phyloP scores from a whole-genome alignment of 2,797 vertebrate species.

The Gymnopithys bicolor region DNA sequence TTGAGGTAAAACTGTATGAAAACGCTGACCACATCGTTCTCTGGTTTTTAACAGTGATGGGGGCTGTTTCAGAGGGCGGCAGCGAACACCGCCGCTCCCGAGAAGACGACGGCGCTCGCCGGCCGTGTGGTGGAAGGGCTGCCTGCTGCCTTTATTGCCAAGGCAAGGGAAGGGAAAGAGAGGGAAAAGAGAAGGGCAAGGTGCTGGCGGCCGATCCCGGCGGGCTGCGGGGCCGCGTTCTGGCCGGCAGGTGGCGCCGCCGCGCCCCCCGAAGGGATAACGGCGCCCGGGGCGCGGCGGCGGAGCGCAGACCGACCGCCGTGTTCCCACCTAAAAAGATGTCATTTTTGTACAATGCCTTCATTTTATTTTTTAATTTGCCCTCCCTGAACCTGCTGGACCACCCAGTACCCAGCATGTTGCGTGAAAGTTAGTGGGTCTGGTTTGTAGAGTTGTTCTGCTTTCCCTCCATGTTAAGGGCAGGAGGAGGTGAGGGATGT shows the following conservation, averaged over 20 bases:
- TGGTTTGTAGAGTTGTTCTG: not conserved
- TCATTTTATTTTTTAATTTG: not conserved
- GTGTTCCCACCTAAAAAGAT: rapidly evolving
- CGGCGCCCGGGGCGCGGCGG: too few relatives aligned
- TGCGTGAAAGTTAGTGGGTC: not conserved
- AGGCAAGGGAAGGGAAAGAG: not conserved
- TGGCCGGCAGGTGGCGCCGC: constrained; percentile 14
- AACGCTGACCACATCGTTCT: not conserved
- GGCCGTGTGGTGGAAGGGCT: rapidly evolving
- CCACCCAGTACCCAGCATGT: rapidly evolving
- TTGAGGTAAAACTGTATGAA: not conserved
- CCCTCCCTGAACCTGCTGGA: rapidly evolving
- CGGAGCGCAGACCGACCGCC: too few relatives aligned
- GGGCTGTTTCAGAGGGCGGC: not conserved
- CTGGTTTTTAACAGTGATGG: not conserved
- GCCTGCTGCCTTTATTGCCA: rapidly evolving
- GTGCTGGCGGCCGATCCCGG: not conserved
- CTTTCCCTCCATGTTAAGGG: not conserved
- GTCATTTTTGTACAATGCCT: not conserved
- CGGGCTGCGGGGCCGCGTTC: not conserved
- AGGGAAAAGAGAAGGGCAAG: not conserved
- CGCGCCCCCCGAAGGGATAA: not conserved
- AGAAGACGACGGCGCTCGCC: rapidly evolving
- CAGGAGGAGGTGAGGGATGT: not conserved
- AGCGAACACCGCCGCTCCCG: rapidly evolving